Conservation (phyloP, 2,113 vertebrate species). For the Myocastor coypus region DNA sequence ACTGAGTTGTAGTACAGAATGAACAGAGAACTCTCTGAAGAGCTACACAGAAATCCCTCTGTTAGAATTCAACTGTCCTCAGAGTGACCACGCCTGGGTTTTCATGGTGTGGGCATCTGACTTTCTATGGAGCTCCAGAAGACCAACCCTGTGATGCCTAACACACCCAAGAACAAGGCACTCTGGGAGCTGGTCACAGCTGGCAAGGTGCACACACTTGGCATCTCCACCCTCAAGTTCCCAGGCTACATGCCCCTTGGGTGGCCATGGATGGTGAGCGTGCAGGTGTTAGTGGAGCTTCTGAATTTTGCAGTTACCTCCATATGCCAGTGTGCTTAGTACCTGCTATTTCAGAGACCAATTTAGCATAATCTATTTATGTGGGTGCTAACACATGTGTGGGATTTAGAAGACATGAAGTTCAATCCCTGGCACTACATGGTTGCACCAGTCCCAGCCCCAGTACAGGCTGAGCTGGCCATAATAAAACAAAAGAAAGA, state of each 20-base stretch:
- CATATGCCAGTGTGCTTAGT: constrained; percentile 81
- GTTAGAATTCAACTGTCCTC: neutral
- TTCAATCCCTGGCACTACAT: too few relatives aligned
- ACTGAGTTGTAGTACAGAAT: constrained; percentile 22
- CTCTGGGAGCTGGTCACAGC: constrained; percentile 54
- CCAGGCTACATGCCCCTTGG: constrained; percentile 83
- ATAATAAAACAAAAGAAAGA: too few relatives aligned
- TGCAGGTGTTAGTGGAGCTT: constrained; percentile 75
- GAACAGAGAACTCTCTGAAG: neutral
- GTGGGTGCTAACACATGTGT: constrained; percentile 70
- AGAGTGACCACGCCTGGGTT: accelerated
- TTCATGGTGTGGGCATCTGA: neutral
- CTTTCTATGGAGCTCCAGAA: neutral
- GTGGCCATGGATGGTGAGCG: constrained; percentile 77
- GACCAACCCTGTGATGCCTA: constrained; percentile 29
- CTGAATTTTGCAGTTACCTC: constrained; percentile 84
- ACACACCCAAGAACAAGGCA: neutral
- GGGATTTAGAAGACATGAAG: constrained; percentile 70
- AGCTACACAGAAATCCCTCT: neutral
- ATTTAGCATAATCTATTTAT: constrained; percentile 76
- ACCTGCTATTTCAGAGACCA: constrained; percentile 80
- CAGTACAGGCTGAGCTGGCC: too few relatives aligned
- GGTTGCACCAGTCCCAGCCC: too few relatives aligned
- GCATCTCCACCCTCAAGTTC: constrained; percentile 81
- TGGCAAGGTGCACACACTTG: constrained; percentile 68